A percentile compares a stretch with the other conserved stretches of the same genome.
Evolutionary conservation across 1,140 invertebrate species (phyloP).

Genomic region (Calliopsis andreniformis): DNA sequence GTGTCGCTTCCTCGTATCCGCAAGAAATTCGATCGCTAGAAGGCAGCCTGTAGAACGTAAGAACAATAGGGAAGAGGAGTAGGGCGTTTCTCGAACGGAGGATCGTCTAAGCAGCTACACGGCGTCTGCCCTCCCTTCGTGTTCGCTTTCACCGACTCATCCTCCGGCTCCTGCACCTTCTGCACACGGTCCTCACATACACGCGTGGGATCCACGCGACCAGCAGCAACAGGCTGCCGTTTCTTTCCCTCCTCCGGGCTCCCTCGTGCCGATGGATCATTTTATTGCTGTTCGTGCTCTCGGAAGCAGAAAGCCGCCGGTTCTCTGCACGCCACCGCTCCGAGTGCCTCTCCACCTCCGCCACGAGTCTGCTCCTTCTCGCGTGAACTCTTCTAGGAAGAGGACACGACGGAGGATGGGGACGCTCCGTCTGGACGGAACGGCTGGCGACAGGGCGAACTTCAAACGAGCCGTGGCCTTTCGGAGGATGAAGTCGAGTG

Average conservation of each 20-base stretch:
- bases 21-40: slow-evolving; percentile 2
- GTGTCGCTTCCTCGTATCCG: neutral
- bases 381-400: neutral
- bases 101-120: slow-evolving; percentile 53
- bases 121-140: slow-evolving; percentile 51
- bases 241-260: slow-evolving; percentile 37
- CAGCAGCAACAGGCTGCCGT: slow-evolving; percentile 79
- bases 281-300: slow-evolving; percentile 64
- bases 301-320: slow-evolving; percentile 54
- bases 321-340: slow-evolving; percentile 22
- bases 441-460: slow-evolving; percentile 37
- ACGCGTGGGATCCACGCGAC: slow-evolving; percentile 66
- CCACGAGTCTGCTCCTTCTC: neutral
- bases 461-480: slow-evolving; percentile 49
- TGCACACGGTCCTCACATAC: slow-evolving; percentile 58
- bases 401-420: neutral
- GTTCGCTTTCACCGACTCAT: slow-evolving; percentile 57
- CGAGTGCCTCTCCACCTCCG: neutral
- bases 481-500: slow-evolving; percentile 52
- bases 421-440: slow-evolving; percentile 14
- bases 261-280: slow-evolving; percentile 66
- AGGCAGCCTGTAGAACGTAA: neutral
- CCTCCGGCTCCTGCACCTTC: slow-evolving; percentile 43
- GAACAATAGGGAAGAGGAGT: slow-evolving; percentile 18
- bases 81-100: slow-evolving; percentile 15